Percentiles rank a stretch among this genome's conserved stretches.
These are phyloP conservation scores for Buphagus erythrorhynchus DNA, from an alignment of 2,797 vertebrate species.

Conservation along the genomic window DNA sequence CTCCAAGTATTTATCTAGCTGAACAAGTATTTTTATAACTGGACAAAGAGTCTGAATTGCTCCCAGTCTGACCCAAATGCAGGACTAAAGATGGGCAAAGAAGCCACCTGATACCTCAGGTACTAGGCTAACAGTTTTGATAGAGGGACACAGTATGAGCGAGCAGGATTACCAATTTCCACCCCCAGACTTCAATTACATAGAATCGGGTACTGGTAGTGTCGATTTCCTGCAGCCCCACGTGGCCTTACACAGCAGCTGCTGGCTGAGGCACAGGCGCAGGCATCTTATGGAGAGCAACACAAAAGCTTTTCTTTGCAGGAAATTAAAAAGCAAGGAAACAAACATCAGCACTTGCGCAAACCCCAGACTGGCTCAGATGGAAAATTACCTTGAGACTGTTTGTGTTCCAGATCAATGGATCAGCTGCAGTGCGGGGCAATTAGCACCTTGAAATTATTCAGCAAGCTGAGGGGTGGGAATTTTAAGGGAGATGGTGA, in stretches of 20 bases:
- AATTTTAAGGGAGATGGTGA: neutral
- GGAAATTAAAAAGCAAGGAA: slow-evolving; percentile 54
- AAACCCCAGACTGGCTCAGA: slow-evolving; percentile 17
- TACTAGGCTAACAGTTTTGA: neutral
- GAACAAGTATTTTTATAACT: neutral
- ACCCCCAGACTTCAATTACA: neutral
- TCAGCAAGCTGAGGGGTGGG: neutral
- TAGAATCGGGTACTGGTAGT: neutral
- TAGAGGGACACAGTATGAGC: neutral
- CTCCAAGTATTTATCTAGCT: neutral
- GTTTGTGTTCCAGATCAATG: slow-evolving; percentile 54
- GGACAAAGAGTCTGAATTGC: neutral
- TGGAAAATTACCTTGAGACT: slow-evolving; percentile 48
- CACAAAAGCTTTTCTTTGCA: slow-evolving; percentile 53
- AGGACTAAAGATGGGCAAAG: neutral
- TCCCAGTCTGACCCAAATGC: neutral
- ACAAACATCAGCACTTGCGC: slow-evolving; percentile 24
- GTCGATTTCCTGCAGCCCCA: neutral
- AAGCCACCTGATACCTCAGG: neutral
- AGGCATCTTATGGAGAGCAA: neutral
- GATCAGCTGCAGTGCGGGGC: neutral
- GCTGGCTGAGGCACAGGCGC: neutral
- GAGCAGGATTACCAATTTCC: neutral
- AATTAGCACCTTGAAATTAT: slow-evolving; percentile 74
- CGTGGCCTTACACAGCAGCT: neutral